Evolutionary conservation across 2,113 vertebrate species (phyloP).

Genomic region (Fulmarus glacialis): DNA sequence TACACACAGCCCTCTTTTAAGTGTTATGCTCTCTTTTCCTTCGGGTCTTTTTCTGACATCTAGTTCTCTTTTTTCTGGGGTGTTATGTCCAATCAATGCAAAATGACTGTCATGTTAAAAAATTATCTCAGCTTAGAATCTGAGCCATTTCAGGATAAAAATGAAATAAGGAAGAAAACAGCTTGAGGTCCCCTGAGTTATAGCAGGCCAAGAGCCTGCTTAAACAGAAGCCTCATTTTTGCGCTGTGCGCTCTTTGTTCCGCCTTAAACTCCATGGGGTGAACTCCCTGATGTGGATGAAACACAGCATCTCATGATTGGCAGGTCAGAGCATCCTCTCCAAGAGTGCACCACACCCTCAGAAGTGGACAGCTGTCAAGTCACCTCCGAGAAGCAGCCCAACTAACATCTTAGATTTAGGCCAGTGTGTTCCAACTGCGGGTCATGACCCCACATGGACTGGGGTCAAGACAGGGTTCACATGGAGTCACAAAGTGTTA

Average conservation of each 20-base stretch:
- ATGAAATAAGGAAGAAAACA: neutral
- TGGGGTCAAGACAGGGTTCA: constrained; percentile 8
- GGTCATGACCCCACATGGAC: neutral
- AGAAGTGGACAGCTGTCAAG: neutral
- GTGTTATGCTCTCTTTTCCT: neutral
- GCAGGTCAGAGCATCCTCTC: neutral
- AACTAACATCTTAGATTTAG: neutral
- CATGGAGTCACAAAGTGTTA: neutral
- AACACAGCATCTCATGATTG: neutral
- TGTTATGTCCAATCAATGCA: neutral
- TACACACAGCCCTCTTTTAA: neutral
- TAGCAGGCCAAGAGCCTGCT: neutral
- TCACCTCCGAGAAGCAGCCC: neutral
- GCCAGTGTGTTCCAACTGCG: neutral
- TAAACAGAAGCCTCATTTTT: constrained; percentile 6
- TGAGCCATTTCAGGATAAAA: neutral
- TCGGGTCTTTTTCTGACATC: neutral
- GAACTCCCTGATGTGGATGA: neutral
- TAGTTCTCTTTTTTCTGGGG: neutral
- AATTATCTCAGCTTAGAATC: neutral
- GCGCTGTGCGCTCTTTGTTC: neutral
- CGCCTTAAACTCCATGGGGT: neutral
- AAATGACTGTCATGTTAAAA: neutral
- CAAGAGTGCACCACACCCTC: neutral
- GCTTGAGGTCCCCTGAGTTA: neutral